Percentiles rank a stretch among this genome's conserved stretches.
phyloP scores from a whole-genome alignment of 2,113 vertebrate genomes.

The Carassius auratus region DNA sequence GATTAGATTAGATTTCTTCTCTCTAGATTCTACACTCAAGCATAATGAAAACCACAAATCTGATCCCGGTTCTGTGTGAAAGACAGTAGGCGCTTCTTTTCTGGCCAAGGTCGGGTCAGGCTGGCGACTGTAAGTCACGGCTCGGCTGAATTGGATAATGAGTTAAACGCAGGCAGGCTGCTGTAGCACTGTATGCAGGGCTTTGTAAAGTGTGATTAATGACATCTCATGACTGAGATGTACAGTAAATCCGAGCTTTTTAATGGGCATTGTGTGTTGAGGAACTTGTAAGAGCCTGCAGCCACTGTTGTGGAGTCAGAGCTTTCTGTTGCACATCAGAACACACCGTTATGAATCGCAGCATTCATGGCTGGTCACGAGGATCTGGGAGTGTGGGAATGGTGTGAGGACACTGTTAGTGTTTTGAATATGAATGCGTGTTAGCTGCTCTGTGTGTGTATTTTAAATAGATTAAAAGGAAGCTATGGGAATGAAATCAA shows the following conservation, averaged over 20 bases:
- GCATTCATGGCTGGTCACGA: background rate
- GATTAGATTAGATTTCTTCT: background rate
- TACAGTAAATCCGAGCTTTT: background rate
- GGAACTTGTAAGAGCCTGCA: background rate
- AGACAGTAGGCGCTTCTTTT: constrained; percentile 29
- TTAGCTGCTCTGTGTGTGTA: background rate
- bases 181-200: background rate
- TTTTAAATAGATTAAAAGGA: background rate
- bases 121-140: constrained; percentile 24
- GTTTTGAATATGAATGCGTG: background rate
- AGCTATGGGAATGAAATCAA: background rate
- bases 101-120: constrained; percentile 13
- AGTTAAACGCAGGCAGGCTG: background rate
- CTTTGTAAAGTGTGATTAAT: constrained; percentile 25
- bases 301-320: background rate
- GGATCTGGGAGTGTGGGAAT: background rate
- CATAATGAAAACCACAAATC: constrained; percentile 15
- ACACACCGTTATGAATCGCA: background rate
- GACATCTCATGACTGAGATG: constrained; percentile 20
- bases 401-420: background rate
- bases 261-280: background rate
- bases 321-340: background rate
- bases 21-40: background rate
- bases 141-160: constrained; percentile 20
- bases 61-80: background rate